Evolutionary conservation across 2,888 invertebrate genomes (phyloP), one percentile per base, ranked within the genome.

Genomic region (Mimumesa dahlbomi): DNA sequence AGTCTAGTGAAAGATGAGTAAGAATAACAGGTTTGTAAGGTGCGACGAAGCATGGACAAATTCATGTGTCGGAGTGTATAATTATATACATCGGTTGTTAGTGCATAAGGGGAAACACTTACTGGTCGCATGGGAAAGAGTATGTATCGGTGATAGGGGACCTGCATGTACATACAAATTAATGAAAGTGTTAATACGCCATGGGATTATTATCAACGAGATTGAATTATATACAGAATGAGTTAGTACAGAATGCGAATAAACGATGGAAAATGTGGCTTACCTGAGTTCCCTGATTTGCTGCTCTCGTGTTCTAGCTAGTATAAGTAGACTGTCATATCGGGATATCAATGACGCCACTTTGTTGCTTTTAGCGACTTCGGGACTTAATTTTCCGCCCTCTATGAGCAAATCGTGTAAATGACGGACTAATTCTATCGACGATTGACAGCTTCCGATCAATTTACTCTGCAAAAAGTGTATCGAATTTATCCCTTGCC

Each of bases 341-440:
- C 93, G 92, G 73, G 93, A 90, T 40, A 92, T 91, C 52, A 96
- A 90, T 65, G 92, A 76, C 92, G 91, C 9, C 96, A 93, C 88
- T 93, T 91, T 73, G 92, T 91, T n/a, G 43, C 92, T 90, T 89
- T 92, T 92, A 0, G 95, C 94, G 81, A 94, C 93, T 52, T 93
- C 92, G 71, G 92, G 91, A 0, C 91, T 92, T 14, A 93, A 93
- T 59, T 93, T 93, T 85, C 93, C 95, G 88, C 97, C 36, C 25
- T 93, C 93, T 2, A 94, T 89, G 2, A 97, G 90, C 14, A 96
- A 88, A 68, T 93, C 93, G 62, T 94, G 94, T 43, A 97, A 91
- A 91, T 97, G 96, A 85, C 94, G 94, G 19, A 96, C 93, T 56
- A 96, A 89, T 88, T 97, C 97, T 43, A 96, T 91, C 4, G 94